These are phyloP conservation scores for Pogonus chalceus DNA, from an alignment of 1,140 invertebrate genomes.

Conservation along the genomic window DNA sequence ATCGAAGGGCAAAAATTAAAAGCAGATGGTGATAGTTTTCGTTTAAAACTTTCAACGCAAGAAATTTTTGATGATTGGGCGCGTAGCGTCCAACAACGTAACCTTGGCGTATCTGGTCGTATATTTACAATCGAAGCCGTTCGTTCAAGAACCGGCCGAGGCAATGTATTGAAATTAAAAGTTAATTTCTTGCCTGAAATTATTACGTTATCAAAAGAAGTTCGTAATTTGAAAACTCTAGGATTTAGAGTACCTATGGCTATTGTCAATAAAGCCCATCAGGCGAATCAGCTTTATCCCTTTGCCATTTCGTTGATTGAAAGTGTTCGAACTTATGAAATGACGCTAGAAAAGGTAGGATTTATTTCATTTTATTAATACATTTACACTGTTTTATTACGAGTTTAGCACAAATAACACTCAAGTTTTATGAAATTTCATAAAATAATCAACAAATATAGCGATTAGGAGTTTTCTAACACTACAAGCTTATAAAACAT, in stretches of 20 bases:
- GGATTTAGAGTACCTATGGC: slow-evolving; percentile 94
- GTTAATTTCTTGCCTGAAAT: slow-evolving; percentile 98
- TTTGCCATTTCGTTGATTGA: slow-evolving; percentile 98
- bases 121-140: slow-evolving; percentile 92
- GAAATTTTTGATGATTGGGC: slow-evolving; percentile 98
- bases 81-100: slow-evolving; percentile 86
- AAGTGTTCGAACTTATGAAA: slow-evolving; percentile 92
- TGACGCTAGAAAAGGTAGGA: slow-evolving; percentile 88
- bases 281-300: slow-evolving; percentile 96
- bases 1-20: slow-evolving; percentile 98
- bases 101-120: slow-evolving; percentile 83
- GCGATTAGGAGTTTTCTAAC: not conserved
- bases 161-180: slow-evolving; percentile 81
- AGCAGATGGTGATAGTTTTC: slow-evolving; percentile 94
- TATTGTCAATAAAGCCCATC: slow-evolving; percentile 98
- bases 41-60: slow-evolving; percentile 88
- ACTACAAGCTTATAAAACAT: not conserved
- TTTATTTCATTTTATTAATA: slow-evolving; percentile 4
- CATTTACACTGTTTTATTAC: slow-evolving; percentile 5
- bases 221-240: slow-evolving; percentile 91
- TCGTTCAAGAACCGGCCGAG: slow-evolving; percentile 70
- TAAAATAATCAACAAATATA: too few relatives aligned
- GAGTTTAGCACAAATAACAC: too few relatives aligned
- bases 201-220: slow-evolving; percentile 96
- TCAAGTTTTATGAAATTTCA: too few relatives aligned